Percentiles rank a stretch among this genome's conserved stretches.
These are phyloP conservation scores for Xylota sylvarum DNA, from an alignment of 2,888 invertebrate species.

Conservation along the genomic window DNA sequence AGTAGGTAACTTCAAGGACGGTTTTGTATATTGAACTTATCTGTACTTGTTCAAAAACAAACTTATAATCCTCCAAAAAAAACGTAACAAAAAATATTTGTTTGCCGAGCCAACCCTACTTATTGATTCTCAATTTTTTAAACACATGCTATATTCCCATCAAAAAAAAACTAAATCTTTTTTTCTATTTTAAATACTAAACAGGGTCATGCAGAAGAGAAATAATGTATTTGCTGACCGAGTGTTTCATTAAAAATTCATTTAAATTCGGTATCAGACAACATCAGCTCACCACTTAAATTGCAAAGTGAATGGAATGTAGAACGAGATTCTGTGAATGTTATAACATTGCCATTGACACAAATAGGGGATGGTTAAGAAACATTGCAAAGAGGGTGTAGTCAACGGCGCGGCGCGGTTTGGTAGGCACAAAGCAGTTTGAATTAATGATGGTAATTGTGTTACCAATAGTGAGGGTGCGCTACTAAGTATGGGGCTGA, in stretches of 20 bases:
- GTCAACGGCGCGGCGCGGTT: neutral
- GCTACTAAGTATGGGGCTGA: neutral
- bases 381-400: neutral
- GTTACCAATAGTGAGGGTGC: conserved; percentile 1
- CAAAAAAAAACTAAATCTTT: neutral
- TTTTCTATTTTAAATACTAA: neutral
- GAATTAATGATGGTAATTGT: neutral
- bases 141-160: too few species aligned
- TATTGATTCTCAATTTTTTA: too few species aligned
- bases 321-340: neutral
- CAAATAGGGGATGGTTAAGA: neutral
- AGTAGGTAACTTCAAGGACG: too few species aligned
- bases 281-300: neutral
- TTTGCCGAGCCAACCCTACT: too few species aligned
- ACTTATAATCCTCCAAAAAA: too few species aligned
- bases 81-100: too few species aligned
- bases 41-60: too few species aligned
- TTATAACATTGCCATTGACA: neutral
- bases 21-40: too few species aligned
- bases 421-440: neutral
- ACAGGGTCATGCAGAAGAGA: neutral
- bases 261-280: conserved; percentile 16
- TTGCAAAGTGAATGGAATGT: neutral
- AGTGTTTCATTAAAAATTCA: conserved; percentile 24
- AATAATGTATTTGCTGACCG: neutral